These are phyloP conservation scores for Eilema depressum DNA, from an alignment of 2,888 invertebrate species.

Conservation along the genomic window DNA sequence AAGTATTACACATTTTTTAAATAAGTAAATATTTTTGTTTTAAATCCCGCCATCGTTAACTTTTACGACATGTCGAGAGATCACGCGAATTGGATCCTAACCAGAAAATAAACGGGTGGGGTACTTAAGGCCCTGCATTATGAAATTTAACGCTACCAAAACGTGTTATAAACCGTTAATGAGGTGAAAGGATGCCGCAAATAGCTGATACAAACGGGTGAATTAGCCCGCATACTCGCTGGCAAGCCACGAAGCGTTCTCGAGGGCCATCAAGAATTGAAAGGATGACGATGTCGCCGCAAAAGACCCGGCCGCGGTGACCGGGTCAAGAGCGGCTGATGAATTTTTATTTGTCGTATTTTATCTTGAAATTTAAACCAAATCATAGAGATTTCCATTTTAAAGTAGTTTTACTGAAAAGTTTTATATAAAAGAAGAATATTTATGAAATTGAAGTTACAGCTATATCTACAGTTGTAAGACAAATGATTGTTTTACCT, in stretches of 20 bases:
- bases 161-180: constrained; percentile 57
- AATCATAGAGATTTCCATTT: constrained; percentile 21
- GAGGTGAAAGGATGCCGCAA: constrained; percentile 61
- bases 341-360: constrained; percentile 54
- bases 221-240: constrained; percentile 66
- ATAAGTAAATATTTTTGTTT: neutral
- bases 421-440: neutral
- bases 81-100: constrained; percentile 19
- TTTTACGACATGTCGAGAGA: constrained; percentile 12
- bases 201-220: constrained; percentile 65
- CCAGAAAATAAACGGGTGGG: constrained; percentile 30
- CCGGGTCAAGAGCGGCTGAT: constrained; percentile 58
- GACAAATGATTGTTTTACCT: constrained; percentile 1
- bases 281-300: constrained; percentile 66
- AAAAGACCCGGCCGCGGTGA: constrained; percentile 58
- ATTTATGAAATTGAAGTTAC: neutral
- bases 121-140: constrained; percentile 32
- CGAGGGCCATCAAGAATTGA: constrained; percentile 66
- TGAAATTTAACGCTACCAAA: constrained; percentile 52
- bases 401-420: neutral
- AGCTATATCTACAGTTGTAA: neutral
- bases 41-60: constrained; percentile 5
- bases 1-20: neutral
- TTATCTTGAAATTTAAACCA: constrained; percentile 31
- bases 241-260: constrained; percentile 64